Percentiles rank a stretch among this genome's conserved stretches.
Evolutionary conservation across 2,888 invertebrate species (phyloP).

Genomic region (Tenthredo livida): DNA sequence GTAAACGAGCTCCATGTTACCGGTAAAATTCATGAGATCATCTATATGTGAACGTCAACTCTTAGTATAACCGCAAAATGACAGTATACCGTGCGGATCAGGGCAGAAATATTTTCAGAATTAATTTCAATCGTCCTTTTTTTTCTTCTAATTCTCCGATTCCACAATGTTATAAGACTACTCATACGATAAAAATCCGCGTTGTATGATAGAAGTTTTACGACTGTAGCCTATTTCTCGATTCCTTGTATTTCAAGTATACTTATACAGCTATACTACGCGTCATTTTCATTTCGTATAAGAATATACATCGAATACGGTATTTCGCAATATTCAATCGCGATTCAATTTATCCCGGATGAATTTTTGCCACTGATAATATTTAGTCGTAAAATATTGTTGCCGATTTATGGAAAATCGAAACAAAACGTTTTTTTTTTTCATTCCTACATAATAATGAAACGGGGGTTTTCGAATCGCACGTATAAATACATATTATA

Average conservation of each 20-base stretch:
- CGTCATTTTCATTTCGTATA: not conserved
- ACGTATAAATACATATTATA: not conserved
- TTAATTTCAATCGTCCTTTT: not conserved
- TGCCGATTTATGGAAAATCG: not conserved
- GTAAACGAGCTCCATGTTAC: constrained; percentile 10
- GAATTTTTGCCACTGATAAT: not conserved
- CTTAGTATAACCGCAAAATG: not conserved
- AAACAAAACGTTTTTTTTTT: too few species aligned
- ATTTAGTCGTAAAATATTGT: not conserved
- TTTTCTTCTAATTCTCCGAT: not conserved
- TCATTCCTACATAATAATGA: not conserved
- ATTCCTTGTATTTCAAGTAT: not conserved
- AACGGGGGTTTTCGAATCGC: not conserved
- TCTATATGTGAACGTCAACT: not conserved
- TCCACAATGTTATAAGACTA: not conserved
- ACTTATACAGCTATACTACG: not conserved
- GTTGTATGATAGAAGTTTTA: not conserved
- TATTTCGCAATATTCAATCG: not conserved
- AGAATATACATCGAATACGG: not conserved
- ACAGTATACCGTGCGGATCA: not conserved
- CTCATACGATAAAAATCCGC: not conserved
- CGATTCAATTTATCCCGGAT: not conserved
- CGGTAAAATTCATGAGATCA: constrained; percentile 45
- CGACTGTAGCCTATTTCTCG: not conserved
- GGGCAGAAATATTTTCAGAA: not conserved